Evolutionary conservation across 2,113 vertebrate species (phyloP), one percentile per base, ranked within the genome.

Genomic region (Haliaeetus leucogaster): DNA sequence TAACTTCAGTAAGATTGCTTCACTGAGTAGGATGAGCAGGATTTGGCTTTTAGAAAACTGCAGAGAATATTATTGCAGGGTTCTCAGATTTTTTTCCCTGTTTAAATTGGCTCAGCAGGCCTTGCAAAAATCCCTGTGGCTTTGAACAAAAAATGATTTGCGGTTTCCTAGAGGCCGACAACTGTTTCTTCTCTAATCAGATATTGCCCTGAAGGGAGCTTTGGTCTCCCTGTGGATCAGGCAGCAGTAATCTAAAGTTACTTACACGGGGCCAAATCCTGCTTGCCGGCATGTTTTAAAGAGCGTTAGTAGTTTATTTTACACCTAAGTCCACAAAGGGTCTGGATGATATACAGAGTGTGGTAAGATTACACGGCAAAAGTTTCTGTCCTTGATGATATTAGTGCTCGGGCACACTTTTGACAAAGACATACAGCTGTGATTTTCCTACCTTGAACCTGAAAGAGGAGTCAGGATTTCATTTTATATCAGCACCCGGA

Each of bases 371-470:
- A 65, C 84, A 27, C 56, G 82, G 91, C 62, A 88, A 67, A 96
- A 96, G 81, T 78, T 90, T 58, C 74, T 90, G 82, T 82, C 87
- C 87, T 96, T 81, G 93, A 91, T 95, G 74, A 88, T 91, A 80
- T 86, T 96, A 89, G 91, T 83, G 84, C 89, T 95, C 42, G 91
- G 89, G 91, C 91, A 87, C 85, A 91, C 78, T 96, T 94, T 50
- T 94, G 95, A 96, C 95, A 96, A 47, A 95, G 97, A 97, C 50
- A 67, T 70, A 97, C 1, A 9, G 58, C 93, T 96, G 89, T 97
- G 97, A 97, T 97, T 97, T 97, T 97, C 91, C 91, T 96, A 97
- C 89, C 94, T 97, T 97, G 94, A 96, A 96, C 97, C 93, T 97
- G 93, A 91, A 94, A 97, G 91, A 93, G 87, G 83, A 97, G 95